Conservation (phyloP, 1,140 invertebrate genomes). For the Papilio helenus region DNA sequence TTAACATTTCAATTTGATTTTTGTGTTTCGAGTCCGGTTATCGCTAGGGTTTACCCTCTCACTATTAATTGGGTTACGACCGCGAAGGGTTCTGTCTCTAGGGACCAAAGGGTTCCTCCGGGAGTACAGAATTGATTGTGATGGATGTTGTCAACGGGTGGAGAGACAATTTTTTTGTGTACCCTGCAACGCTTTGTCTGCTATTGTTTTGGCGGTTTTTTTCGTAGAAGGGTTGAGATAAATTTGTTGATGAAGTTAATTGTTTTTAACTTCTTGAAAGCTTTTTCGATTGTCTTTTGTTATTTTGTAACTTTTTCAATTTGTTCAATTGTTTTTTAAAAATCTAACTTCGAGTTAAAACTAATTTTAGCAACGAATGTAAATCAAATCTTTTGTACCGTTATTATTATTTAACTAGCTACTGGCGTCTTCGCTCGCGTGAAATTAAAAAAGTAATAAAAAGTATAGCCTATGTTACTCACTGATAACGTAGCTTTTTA, state of each 20-base stretch:
- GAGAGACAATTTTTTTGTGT: constrained; percentile 25
- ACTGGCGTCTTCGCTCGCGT: too few species aligned
- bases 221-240: constrained; percentile 29
- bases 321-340: background rate
- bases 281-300: constrained; percentile 28
- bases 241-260: constrained; percentile 26
- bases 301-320: background rate
- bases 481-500: too few species aligned
- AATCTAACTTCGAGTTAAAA: too few species aligned
- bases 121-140: constrained; percentile 32
- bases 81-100: constrained; percentile 14
- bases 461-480: too few species aligned
- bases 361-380: too few species aligned
- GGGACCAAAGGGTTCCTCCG: constrained; percentile 31
- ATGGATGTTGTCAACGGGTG: constrained; percentile 33
- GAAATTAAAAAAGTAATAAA: too few species aligned
- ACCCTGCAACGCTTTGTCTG: background rate
- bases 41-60: constrained; percentile 20
- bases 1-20: constrained; percentile 40
- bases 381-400: too few species aligned
- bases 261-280: constrained; percentile 37
- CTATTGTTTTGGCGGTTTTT: constrained; percentile 6
- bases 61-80: constrained; percentile 37
- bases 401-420: too few species aligned
- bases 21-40: constrained; percentile 21